Evolutionary conservation across 2,113 vertebrate genomes (phyloP).

Genomic region (Tragelaphus scriptus): DNA sequence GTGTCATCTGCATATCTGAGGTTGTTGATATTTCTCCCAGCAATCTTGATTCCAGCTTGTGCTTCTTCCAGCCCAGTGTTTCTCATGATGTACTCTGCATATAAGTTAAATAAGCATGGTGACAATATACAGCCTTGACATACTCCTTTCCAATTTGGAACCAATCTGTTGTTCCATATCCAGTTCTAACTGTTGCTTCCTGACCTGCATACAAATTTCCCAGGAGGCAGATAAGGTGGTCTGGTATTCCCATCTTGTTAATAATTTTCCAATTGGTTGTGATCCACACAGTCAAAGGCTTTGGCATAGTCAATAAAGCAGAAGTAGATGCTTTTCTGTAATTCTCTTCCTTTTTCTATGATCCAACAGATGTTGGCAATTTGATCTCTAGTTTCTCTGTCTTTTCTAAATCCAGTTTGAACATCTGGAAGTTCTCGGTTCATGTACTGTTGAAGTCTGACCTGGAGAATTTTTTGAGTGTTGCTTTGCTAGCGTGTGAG

Average conservation of each 20-base stretch:
- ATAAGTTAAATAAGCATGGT: not conserved
- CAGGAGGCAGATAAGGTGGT: not conserved
- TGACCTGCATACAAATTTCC: not conserved
- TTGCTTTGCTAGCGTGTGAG: not conserved
- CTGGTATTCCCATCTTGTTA: not conserved
- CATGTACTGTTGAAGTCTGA: not conserved
- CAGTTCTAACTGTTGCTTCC: not conserved
- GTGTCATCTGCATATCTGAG: not conserved
- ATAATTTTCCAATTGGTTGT: not conserved
- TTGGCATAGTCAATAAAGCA: not conserved
- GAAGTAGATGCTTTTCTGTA: not conserved
- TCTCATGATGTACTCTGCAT: not conserved
- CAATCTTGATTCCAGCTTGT: not conserved
- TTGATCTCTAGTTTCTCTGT: not conserved
- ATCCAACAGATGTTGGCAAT: not conserved
- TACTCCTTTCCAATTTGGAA: not conserved
- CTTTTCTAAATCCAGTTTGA: not conserved
- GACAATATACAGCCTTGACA: not conserved
- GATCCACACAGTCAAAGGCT: not conserved
- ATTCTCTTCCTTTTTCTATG: not conserved
- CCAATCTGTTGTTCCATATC: not conserved
- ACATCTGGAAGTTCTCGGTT: not conserved
- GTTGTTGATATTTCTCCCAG: not conserved
- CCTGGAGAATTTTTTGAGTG: not conserved
- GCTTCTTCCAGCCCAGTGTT: not conserved